A percentile compares a stretch with the other conserved stretches of the same genome.
phyloP scores from a whole-genome alignment of 1,140 invertebrate species.

The Drosophila grimshawi region DNA sequence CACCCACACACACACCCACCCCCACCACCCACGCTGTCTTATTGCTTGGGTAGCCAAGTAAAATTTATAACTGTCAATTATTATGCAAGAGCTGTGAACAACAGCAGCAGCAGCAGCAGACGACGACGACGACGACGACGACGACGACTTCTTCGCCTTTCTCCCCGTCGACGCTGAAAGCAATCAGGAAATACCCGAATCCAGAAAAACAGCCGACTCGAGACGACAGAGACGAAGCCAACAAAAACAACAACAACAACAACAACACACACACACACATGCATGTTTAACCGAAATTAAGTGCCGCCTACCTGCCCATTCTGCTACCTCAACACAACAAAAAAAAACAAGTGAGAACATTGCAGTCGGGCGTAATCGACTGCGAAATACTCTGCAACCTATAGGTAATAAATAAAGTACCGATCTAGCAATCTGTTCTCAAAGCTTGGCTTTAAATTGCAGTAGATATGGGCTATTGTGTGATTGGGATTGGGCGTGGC shows the following conservation, averaged over 20 bases:
- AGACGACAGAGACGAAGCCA: neutral
- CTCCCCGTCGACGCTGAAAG: constrained; percentile 7
- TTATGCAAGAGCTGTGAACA: constrained; percentile 82
- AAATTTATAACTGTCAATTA: constrained; percentile 84
- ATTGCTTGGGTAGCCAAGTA: constrained; percentile 53
- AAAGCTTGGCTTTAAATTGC: too few relatives aligned
- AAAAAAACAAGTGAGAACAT: too few relatives aligned
- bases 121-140: constrained; percentile 17
- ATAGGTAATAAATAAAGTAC: too few relatives aligned
- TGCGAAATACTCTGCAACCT: too few relatives aligned
- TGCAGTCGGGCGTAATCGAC: too few relatives aligned
- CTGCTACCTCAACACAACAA: neutral
- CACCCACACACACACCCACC: neutral
- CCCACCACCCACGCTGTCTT: neutral
- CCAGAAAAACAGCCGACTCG: constrained; percentile 12
- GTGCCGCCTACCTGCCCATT: neutral
- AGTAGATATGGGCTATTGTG: too few relatives aligned
- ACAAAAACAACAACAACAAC: constrained; percentile 15
- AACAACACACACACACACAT: constrained; percentile 5
- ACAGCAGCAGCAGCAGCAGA: constrained; percentile 17
- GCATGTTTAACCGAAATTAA: constrained; percentile 27
- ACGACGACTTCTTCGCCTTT: neutral
- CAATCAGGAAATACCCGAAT: constrained; percentile 78
- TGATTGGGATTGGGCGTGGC: too few relatives aligned
- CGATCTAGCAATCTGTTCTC: too few relatives aligned